These are phyloP conservation scores for Desmophyllum pertusum DNA, from an alignment of 92 coral and sea anemone species.

Conservation along the genomic window DNA sequence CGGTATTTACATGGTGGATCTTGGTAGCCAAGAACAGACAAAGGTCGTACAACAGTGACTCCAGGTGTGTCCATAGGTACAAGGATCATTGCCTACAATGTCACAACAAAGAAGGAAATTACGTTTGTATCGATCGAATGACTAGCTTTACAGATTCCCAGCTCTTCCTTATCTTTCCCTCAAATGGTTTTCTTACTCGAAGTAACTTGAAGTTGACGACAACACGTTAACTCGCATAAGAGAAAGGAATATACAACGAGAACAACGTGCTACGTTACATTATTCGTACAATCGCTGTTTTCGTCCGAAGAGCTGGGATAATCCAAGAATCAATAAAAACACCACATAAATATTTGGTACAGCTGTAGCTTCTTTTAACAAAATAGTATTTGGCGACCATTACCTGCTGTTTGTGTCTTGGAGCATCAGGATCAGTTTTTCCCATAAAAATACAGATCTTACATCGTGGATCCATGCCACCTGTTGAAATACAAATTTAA, in stretches of 20 bases:
- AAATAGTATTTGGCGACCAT: neutral
- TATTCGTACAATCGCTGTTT: neutral
- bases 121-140: neutral
- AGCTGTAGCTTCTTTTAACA: neutral
- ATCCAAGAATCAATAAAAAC: neutral
- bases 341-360: no score
- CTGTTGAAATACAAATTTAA: slow-evolving; percentile 28
- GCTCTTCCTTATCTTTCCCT: neutral
- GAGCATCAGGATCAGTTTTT: slow-evolving; percentile 86
- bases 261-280: neutral
- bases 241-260: neutral
- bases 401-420: slow-evolving; percentile 94
- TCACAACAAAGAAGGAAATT: neutral
- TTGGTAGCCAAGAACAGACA: slow-evolving; percentile 85
- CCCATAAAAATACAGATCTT: slow-evolving; percentile 96
- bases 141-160: neutral
- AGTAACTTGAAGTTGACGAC: neutral
- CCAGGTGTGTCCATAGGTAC: slow-evolving; percentile 97
- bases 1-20: slow-evolving; percentile 89
- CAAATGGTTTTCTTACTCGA: neutral
- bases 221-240: neutral
- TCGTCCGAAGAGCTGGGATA: neutral
- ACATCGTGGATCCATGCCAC: slow-evolving; percentile 95
- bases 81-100: slow-evolving; percentile 83
- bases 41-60: slow-evolving; percentile 83